Evolutionary conservation across 2,797 vertebrate species (phyloP).

Genomic region (Melanotaenia maccullochi): DNA sequence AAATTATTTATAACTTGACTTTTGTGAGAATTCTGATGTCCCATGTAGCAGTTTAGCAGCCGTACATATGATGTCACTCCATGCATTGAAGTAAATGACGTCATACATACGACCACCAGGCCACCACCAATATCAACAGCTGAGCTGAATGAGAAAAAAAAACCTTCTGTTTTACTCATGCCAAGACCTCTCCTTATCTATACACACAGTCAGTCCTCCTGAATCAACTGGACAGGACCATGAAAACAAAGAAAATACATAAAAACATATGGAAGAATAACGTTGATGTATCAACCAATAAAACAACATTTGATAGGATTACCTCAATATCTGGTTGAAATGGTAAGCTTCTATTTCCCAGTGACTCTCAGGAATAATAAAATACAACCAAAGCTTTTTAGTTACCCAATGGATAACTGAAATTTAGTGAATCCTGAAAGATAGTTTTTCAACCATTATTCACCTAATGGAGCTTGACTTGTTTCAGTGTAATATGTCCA

Average conservation of each 20-base stretch:
- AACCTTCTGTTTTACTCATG: neutral
- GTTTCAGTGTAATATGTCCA: slow-evolving; percentile 5
- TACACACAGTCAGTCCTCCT: slow-evolving; percentile 10
- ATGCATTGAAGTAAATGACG: slow-evolving; percentile 95
- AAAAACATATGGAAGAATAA: slow-evolving; percentile 11
- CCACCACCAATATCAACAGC: slow-evolving; percentile 87
- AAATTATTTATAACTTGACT: neutral
- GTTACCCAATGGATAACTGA: neutral
- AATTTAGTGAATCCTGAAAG: neutral
- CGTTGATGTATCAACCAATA: slow-evolving; percentile 7
- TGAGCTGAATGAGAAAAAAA: slow-evolving; percentile 26
- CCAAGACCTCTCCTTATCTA: slow-evolving; percentile 10
- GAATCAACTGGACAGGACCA: slow-evolving; percentile 13
- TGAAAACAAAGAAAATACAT: slow-evolving; percentile 8
- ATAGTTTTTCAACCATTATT: neutral
- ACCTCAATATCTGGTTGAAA: slow-evolving; percentile 32
- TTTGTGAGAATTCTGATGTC: slow-evolving; percentile 77
- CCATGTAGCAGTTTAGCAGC: slow-evolving; percentile 95
- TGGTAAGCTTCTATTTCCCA: slow-evolving; percentile 31
- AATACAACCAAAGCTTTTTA: neutral
- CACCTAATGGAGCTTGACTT: neutral
- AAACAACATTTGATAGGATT: neutral
- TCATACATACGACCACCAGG: slow-evolving; percentile 98
- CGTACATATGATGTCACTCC: slow-evolving; percentile 99
- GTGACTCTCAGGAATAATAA: slow-evolving; percentile 7